Percentiles rank a stretch among this genome's conserved stretches.
Evolutionary conservation across 2,113 vertebrate species (phyloP).

Genomic region (Cephalopterus ornatus): DNA sequence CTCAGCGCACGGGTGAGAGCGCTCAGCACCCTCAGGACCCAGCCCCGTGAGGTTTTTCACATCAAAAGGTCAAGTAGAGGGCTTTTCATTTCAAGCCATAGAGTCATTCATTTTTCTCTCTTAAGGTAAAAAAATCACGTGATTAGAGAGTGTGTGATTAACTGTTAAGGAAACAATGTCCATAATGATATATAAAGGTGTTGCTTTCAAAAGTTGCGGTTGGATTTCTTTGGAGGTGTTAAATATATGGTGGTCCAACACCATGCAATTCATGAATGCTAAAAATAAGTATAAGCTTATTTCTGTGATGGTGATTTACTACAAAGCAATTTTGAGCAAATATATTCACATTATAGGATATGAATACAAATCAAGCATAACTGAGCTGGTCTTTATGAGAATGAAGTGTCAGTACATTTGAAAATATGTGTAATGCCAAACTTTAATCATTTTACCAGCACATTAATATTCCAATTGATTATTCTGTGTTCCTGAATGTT

Average conservation of each 20-base stretch:
- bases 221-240: constrained; percentile 71
- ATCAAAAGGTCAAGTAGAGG: constrained; percentile 70
- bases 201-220: constrained; percentile 72
- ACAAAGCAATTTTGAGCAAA: constrained; percentile 75
- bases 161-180: constrained; percentile 74
- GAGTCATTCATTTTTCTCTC: constrained; percentile 68
- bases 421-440: constrained; percentile 70
- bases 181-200: constrained; percentile 75
- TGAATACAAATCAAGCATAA: constrained; percentile 76
- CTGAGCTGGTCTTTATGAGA: constrained; percentile 71
- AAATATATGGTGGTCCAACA: constrained; percentile 75
- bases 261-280: constrained; percentile 73
- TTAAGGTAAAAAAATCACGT: constrained; percentile 65
- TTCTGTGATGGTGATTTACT: constrained; percentile 79
- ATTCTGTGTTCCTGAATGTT: constrained; percentile 21
- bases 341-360: constrained; percentile 74
- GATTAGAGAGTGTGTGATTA: constrained; percentile 73
- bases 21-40: constrained; percentile 21
- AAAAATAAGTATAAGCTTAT: constrained; percentile 76
- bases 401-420: constrained; percentile 75
- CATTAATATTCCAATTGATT: constrained; percentile 59
- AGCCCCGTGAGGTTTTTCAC: not conserved
- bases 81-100: constrained; percentile 65
- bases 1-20: not conserved
- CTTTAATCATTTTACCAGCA: constrained; percentile 71